A percentile compares a stretch with the other conserved stretches of the same genome.
Evolutionary conservation across 2,797 vertebrate genomes (phyloP).

Genomic region (Thamnophis elegans): DNA sequence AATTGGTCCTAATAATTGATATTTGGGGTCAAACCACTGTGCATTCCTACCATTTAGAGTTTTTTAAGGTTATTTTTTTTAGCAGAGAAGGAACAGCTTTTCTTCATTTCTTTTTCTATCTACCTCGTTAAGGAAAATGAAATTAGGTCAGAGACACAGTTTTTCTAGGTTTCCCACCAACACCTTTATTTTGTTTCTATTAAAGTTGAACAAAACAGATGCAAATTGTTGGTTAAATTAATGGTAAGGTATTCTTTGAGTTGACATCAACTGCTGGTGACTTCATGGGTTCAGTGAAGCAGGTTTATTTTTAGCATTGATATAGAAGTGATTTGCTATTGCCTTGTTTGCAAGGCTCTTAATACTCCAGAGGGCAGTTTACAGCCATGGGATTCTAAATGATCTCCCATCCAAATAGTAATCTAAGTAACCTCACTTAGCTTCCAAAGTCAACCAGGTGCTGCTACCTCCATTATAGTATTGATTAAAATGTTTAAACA

Average conservation of each 20-base stretch:
- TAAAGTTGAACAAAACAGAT: background rate
- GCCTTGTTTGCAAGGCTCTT: background rate
- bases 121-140: background rate
- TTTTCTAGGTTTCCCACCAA: background rate
- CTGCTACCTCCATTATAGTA: background rate
- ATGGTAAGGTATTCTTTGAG: background rate
- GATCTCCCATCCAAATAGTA: background rate
- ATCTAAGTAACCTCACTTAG: background rate
- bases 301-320: background rate
- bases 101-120: background rate
- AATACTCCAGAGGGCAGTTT: background rate
- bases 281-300: background rate
- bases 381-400: background rate
- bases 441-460: background rate
- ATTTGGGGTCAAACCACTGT: constrained; percentile 3
- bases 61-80: background rate
- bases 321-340: background rate
- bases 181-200: background rate
- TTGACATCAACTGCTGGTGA: background rate
- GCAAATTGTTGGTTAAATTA: background rate
- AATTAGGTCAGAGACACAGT: background rate
- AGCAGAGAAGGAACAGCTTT: background rate
- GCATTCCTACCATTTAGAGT: background rate
- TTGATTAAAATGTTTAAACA: background rate
- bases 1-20: background rate